Evolutionary conservation across 2,113 vertebrate genomes (phyloP), one percentile per base, ranked within the genome.

Genomic region (Macrotus californicus): DNA sequence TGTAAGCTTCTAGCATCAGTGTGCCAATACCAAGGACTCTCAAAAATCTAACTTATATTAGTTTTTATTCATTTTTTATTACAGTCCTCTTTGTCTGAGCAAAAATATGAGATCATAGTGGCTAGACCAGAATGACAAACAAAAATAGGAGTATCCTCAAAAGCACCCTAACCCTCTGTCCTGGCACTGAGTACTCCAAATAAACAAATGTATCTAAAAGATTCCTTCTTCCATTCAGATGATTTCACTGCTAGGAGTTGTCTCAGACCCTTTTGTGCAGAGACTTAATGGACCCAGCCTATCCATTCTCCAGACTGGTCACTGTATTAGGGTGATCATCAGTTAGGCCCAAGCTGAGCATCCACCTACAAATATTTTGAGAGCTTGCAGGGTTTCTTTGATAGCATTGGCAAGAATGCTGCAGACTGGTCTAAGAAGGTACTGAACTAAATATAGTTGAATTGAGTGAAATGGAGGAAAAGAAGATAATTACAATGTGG

Each of bases 41-140:
- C 41, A 72, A 52, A 70, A 70, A 36, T 69, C 10, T 66, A 18
- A 2, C 69, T 93, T 73, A 72, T 4, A 9, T 88, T 95, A n/a
- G 24, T 61, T 95, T 90, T 73, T 66, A 54, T 91, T 77, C 13
- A 43, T 54, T 82, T 72, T 94, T 88, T 91, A 31, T 85, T 95
- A 18, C 7, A 61, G 21, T 26, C 15, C 34, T 76, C 26, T 93
- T 82, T 83, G 59, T 90, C 54, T 75, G n/a, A 95, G 50, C 14
- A 90, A 61, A 89, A 86, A 77, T 93, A 79, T 64, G 81, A 96
- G 22, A 9, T 89, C 54, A 64, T 76, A 18, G 64, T 66, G 34
- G 8, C 52, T 46, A 84, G 43, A 79, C 13, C 29, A 85, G 8
- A 56, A 48, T 43, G 26, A 89, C 41, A 89, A 36, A 77, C 12